Evolutionary conservation across 2,888 invertebrate species (phyloP), one percentile per base, ranked within the genome.

Genomic region (Caradrina clavipalpis): DNA sequence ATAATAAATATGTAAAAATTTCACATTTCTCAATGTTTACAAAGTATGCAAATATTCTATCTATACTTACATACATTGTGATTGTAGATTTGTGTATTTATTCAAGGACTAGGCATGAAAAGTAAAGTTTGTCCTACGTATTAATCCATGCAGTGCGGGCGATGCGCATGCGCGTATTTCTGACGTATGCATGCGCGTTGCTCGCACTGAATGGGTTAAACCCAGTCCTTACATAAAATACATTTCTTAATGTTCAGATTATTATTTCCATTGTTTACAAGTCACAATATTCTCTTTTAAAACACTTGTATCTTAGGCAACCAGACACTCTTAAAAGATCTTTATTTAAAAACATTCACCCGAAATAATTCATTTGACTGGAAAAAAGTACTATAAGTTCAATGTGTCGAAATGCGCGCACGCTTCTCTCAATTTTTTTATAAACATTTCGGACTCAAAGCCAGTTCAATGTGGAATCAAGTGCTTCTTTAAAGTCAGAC

Each of bases 181-280:
- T n/a, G n/a, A n/a, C n/a, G n/a, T n/a, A n/a, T n/a, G n/a, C n/a
- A n/a, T n/a, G n/a, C n/a, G n/a, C n/a, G n/a, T n/a, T n/a, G n/a
- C n/a, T n/a, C n/a, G n/a, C n/a, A n/a, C n/a, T n/a, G n/a, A n/a
- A n/a, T n/a, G n/a, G n/a, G n/a, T n/a, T n/a, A 3, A 42, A 10
- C 42, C 15, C 42, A 13, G 42, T 45, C 45, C 45, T 45, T 45
- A 45, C 17, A 45, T 15, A 10, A 45, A 45, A 17, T 45, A 17
- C 45, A 15, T 55, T 65, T 56, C 10, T n/a, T 60, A 22, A 73
- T 26, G 15, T 55, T 65, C 55, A 66, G 50, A 60, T 66, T 66
- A 50, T 73, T 47, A 47, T 39, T 57, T 56, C 66, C 58, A 57
- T 17, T 4, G 21, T 35, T 26, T 17, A 22, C 17, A 39, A 62